phyloP scores from a whole-genome alignment of 2,888 invertebrate genomes.

The Machimus atricapillus region DNA sequence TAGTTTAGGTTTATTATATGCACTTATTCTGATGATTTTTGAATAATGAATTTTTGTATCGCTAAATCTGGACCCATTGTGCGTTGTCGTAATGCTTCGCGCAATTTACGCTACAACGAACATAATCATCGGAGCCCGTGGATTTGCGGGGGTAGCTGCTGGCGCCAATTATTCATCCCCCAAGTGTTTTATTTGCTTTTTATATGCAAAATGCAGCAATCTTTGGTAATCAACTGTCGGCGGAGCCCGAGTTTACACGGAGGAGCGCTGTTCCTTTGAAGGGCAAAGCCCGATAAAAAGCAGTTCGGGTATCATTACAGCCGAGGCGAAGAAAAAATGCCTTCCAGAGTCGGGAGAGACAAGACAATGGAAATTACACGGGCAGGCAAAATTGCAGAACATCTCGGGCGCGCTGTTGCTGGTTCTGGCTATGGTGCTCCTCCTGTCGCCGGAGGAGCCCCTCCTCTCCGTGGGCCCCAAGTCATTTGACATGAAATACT shows the following conservation, averaged over 20 bases:
- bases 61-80: not conserved
- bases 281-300: not conserved
- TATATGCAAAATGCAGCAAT: conserved; percentile 27
- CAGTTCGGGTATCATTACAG: conserved; percentile 13
- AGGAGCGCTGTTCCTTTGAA: not conserved
- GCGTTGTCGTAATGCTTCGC: not conserved
- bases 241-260: not conserved
- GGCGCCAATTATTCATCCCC: not conserved
- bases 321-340: not conserved
- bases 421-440: not conserved
- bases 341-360: conserved; percentile 7
- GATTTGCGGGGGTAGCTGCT: not conserved
- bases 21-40: too few relatives aligned
- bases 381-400: conserved; percentile 26
- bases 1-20: too few relatives aligned
- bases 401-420: not conserved
- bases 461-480: not conserved
- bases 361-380: conserved; percentile 22
- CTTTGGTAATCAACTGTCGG: conserved; percentile 19
- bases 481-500: conserved; percentile 44
- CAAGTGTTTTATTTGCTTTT: not conserved
- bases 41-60: too few relatives aligned
- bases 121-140: not conserved
- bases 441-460: not conserved
- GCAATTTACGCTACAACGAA: not conserved